phyloP scores from a whole-genome alignment of 2,113 vertebrate species.

The Solea senegalensis region DNA sequence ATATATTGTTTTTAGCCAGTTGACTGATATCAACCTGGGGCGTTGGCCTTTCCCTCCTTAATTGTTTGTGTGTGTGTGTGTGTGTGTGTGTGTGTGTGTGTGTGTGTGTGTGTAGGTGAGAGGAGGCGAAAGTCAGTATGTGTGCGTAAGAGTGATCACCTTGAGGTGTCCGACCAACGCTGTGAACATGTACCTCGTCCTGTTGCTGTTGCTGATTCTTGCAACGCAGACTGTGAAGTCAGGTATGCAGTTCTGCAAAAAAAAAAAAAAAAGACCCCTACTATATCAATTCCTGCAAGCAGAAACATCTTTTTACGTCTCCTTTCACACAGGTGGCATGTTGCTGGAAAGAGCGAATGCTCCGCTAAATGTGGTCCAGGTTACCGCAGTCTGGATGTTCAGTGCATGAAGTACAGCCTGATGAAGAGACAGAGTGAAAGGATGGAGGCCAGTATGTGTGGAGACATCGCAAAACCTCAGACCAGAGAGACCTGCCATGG shows the following conservation, averaged over 20 bases:
- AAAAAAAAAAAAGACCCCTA: neutral
- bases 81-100: slow-evolving; percentile 19
- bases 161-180: slow-evolving; percentile 89
- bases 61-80: slow-evolving; percentile 59
- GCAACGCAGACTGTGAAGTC: slow-evolving; percentile 93
- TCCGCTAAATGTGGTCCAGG: slow-evolving; percentile 91
- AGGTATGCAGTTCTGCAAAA: slow-evolving; percentile 77
- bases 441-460: slow-evolving; percentile 83
- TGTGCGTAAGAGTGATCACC: slow-evolving; percentile 86
- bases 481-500: slow-evolving; percentile 89
- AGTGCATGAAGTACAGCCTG: slow-evolving; percentile 89
- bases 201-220: slow-evolving; percentile 81
- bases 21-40: slow-evolving; percentile 24
- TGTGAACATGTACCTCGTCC: slow-evolving; percentile 85
- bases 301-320: neutral
- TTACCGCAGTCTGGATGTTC: slow-evolving; percentile 86
- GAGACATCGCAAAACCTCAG: slow-evolving; percentile 85
- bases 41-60: neutral
- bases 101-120: slow-evolving; percentile 69
- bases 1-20: slow-evolving; percentile 37
- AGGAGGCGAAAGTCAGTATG: slow-evolving; percentile 84
- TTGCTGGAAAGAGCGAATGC: slow-evolving; percentile 90
- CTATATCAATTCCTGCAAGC: neutral
- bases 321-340: slow-evolving; percentile 86
- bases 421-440: slow-evolving; percentile 82